phyloP scores from a whole-genome alignment of 2,888 invertebrate species.

The Synanthedon myopaeformis region DNA sequence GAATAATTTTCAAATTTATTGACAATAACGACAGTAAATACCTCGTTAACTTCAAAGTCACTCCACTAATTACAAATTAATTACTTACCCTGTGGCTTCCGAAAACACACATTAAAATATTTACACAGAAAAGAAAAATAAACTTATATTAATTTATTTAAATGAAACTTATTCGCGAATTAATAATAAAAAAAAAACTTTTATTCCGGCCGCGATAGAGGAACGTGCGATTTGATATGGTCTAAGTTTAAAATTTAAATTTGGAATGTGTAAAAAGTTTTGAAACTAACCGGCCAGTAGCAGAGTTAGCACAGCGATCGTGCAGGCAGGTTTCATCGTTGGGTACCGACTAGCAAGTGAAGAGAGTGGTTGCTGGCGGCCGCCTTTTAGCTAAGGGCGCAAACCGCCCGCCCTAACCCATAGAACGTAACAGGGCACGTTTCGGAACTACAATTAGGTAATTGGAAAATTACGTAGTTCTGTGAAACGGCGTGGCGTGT shows the following conservation, averaged over 20 bases:
- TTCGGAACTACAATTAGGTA: background rate
- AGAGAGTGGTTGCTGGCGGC: conserved; percentile 23
- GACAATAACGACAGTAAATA: background rate
- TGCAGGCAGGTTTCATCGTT: conserved; percentile 41
- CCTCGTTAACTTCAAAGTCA: background rate
- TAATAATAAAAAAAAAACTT: no score
- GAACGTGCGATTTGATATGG: background rate
- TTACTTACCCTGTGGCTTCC: background rate
- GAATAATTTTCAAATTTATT: background rate
- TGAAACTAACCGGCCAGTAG: conserved; percentile 42
- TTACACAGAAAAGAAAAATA: background rate
- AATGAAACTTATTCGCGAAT: no score
- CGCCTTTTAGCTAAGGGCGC: conserved; percentile 42
- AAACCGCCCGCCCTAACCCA: conserved; percentile 33
- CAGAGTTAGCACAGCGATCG: conserved; percentile 34
- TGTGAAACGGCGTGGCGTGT: background rate
- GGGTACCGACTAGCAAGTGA: conserved; percentile 40
- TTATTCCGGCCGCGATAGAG: no score
- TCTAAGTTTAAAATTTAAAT: background rate
- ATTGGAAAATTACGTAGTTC: background rate
- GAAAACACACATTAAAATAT: background rate
- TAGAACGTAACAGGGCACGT: conserved; percentile 15
- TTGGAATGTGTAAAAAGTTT: background rate
- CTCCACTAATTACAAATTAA: background rate
- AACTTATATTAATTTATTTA: background rate